Percentiles rank a stretch among this genome's conserved stretches.
These are phyloP conservation scores for Amblyjoppa proteus DNA, from an alignment of 2,888 invertebrate species.

Conservation along the genomic window DNA sequence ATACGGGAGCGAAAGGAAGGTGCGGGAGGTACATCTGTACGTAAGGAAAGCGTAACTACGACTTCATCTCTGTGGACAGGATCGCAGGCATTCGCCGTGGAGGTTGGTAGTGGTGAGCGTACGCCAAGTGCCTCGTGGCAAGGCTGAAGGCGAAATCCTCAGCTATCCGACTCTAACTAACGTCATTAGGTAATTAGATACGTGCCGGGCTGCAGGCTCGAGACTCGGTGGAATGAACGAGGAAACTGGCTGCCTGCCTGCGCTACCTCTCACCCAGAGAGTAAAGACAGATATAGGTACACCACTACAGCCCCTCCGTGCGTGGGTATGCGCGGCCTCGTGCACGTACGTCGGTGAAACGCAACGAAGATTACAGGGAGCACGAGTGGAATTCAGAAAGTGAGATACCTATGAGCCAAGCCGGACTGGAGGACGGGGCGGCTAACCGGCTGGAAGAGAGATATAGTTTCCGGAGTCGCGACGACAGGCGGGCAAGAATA, in stretches of 20 bases:
- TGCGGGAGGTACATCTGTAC: slow-evolving; percentile 8
- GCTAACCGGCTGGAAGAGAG: slow-evolving; percentile 31
- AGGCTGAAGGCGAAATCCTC: slow-evolving; percentile 71
- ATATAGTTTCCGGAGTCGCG: slow-evolving; percentile 49
- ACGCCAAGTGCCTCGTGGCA: slow-evolving; percentile 50
- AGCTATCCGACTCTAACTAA: slow-evolving; percentile 76
- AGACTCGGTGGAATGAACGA: slow-evolving; percentile 63
- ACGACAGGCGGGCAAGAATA: slow-evolving; percentile 28
- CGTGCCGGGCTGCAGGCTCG: slow-evolving; percentile 71
- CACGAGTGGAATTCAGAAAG: slow-evolving; percentile 47
- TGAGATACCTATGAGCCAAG: slow-evolving; percentile 32
- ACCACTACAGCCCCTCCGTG: not conserved
- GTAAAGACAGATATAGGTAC: slow-evolving; percentile 30
- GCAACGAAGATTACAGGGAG: slow-evolving; percentile 35
- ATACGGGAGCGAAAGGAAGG: slow-evolving; percentile 4
- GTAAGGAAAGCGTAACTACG: slow-evolving; percentile 35
- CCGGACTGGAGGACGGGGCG: slow-evolving; percentile 31
- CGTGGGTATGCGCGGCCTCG: not conserved
- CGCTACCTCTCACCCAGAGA: slow-evolving; percentile 34
- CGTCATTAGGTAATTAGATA: slow-evolving; percentile 79
- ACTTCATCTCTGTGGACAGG: slow-evolving; percentile 26
- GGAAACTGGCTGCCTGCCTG: slow-evolving; percentile 53
- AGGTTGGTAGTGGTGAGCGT: slow-evolving; percentile 35
- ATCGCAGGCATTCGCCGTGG: slow-evolving; percentile 1
- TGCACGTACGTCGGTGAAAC: slow-evolving; percentile 1